phyloP scores from a whole-genome alignment of 2,113 vertebrate species.

The Cyprinodon variegatus region DNA sequence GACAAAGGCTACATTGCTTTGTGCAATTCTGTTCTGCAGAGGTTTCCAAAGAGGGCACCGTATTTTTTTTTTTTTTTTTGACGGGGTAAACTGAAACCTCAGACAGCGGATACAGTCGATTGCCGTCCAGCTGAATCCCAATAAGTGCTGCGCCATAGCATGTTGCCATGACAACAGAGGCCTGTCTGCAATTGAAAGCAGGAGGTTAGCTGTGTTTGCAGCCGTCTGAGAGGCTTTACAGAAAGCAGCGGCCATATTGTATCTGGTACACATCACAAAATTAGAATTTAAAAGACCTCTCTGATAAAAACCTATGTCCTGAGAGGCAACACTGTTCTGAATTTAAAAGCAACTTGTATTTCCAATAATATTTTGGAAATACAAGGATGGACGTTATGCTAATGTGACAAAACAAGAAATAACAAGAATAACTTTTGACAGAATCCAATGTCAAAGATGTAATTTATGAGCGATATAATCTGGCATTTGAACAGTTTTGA shows the following conservation, averaged over 20 bases:
- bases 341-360: background rate
- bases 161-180: slow-evolving; percentile 94
- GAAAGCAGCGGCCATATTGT: slow-evolving; percentile 61
- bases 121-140: slow-evolving; percentile 81
- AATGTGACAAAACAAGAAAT: background rate
- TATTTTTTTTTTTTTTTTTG: slow-evolving; percentile 30
- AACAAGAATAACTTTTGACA: background rate
- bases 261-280: slow-evolving; percentile 37
- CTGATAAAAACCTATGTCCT: background rate
- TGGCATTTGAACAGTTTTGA: background rate
- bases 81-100: slow-evolving; percentile 56
- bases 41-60: slow-evolving; percentile 50
- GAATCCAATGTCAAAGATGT: slow-evolving; percentile 3
- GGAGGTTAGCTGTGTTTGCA: slow-evolving; percentile 69
- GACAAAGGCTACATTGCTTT: slow-evolving; percentile 49
- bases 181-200: slow-evolving; percentile 80
- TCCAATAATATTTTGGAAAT: background rate
- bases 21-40: slow-evolving; percentile 34
- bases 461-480: background rate
- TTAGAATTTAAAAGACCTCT: background rate
- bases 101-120: slow-evolving; percentile 62
- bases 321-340: background rate
- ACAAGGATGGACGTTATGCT: background rate
- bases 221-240: slow-evolving; percentile 48
- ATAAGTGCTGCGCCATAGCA: slow-evolving; percentile 91